Evolutionary conservation across 1,140 invertebrate species (phyloP).

Genomic region (Microplitis mediator): DNA sequence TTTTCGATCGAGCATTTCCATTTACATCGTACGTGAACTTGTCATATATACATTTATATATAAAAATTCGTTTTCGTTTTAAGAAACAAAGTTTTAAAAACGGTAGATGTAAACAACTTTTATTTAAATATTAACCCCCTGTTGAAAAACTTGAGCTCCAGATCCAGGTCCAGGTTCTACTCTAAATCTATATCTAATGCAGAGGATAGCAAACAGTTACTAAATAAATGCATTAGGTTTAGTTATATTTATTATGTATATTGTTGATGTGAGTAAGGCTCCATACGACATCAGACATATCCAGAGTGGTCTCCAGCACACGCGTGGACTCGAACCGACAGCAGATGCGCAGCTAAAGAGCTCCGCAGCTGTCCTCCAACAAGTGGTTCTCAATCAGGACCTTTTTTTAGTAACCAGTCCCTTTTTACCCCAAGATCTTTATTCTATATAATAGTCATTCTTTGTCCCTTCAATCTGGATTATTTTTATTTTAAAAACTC

Average conservation of each 20-base stretch:
- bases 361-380: conserved; percentile 60
- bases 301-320: conserved; percentile 27
- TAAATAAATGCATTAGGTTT: too few species aligned
- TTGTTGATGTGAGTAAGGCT: neutral
- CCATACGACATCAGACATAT: too few species aligned
- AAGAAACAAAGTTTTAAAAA: too few species aligned
- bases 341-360: conserved; percentile 54
- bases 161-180: neutral
- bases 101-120: too few species aligned
- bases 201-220: neutral
- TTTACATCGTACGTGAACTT: too few species aligned
- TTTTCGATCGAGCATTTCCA: neutral
- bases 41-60: too few species aligned
- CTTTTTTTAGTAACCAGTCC: conserved; percentile 28
- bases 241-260: too few species aligned
- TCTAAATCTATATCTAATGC: neutral
- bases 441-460: neutral
- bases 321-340: conserved; percentile 59
- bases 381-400: conserved; percentile 61
- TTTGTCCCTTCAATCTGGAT: neutral
- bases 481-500: neutral
- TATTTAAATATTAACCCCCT: too few species aligned
- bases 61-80: too few species aligned
- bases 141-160: neutral
- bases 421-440: conserved; percentile 26